Evolutionary conservation across 2,113 vertebrate species (phyloP).

Genomic region (Protobothrops flavoviridis): DNA sequence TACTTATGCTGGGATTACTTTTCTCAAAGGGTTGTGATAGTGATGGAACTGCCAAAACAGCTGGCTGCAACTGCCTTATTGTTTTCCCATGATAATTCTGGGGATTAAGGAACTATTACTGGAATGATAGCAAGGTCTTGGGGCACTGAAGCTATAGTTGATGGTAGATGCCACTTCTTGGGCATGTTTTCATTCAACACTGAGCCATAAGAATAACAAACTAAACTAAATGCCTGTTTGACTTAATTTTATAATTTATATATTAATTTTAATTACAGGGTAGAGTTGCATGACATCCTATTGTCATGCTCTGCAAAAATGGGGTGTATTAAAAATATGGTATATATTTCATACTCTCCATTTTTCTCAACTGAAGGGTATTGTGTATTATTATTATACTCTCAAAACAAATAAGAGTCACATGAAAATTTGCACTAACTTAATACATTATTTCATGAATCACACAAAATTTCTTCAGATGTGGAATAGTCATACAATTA

Average conservation of each 20-base stretch:
- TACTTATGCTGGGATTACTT: background rate
- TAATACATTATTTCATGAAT: background rate
- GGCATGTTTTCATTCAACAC: background rate
- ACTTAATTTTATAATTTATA: background rate
- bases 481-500: background rate
- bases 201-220: background rate
- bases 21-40: background rate
- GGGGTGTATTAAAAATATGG: background rate
- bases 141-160: background rate
- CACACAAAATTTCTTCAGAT: background rate
- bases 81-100: background rate
- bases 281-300: background rate
- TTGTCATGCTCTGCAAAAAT: background rate
- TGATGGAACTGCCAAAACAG: background rate
- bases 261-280: background rate
- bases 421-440: background rate
- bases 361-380: background rate
- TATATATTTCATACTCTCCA: background rate
- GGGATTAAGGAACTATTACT: background rate
- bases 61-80: background rate
- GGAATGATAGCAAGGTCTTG: background rate
- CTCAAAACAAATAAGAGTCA: background rate
- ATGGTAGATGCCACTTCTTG: background rate
- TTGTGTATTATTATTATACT: background rate
- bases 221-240: background rate